Percentiles rank a stretch among this genome's conserved stretches.
Conservation (phyloP, 2,113 vertebrate species). For the Numenius arquata region DNA sequence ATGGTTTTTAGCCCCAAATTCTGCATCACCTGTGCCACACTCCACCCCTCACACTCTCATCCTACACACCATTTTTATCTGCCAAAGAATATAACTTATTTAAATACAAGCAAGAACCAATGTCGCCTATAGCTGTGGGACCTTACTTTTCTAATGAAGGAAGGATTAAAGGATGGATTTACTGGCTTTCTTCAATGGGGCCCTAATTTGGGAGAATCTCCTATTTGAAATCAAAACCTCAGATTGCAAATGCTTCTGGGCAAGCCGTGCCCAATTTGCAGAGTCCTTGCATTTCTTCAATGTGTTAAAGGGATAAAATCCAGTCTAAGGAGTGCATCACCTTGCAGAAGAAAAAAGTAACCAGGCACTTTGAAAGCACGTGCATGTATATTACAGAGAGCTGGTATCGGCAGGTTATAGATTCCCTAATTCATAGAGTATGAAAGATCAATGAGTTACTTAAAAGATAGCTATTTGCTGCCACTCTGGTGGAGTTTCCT, state of each 20-base stretch:
- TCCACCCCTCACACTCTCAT: background rate
- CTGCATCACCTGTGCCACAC: background rate
- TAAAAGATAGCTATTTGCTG: slow-evolving; percentile 57
- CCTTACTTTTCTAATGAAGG: background rate
- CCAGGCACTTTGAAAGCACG: background rate
- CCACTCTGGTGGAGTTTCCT: slow-evolving; percentile 30
- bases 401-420: background rate
- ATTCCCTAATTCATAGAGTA: slow-evolving; percentile 20
- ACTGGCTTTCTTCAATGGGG: background rate
- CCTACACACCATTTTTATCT: background rate
- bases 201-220: background rate
- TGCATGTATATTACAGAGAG: rapidly evolving
- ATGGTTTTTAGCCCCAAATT: background rate
- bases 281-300: background rate
- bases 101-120: background rate
- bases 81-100: background rate
- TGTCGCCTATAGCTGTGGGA: background rate
- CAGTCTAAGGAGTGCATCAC: background rate
- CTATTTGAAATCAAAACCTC: background rate
- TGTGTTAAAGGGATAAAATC: background rate
- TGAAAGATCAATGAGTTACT: slow-evolving; percentile 45
- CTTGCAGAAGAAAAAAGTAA: background rate
- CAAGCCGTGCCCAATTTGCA: background rate
- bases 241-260: background rate
- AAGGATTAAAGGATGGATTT: background rate